Evolutionary conservation across 2,888 invertebrate genomes (phyloP).

Genomic region (Cenopis cana): DNA sequence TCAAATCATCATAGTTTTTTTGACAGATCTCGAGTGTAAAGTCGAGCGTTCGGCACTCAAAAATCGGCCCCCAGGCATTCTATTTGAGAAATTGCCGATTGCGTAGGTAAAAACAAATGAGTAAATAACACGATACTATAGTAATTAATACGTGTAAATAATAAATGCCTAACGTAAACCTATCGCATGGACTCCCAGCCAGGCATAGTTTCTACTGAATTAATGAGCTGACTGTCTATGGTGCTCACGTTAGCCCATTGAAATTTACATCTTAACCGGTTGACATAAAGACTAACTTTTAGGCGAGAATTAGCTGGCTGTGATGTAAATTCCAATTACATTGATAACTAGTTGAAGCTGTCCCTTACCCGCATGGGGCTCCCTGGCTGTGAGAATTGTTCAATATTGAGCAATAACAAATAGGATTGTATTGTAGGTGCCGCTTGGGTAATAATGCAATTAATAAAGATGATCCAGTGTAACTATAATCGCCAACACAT

Average conservation of each 20-base stretch:
- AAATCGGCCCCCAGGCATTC: too few species aligned
- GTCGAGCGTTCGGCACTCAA: too few species aligned
- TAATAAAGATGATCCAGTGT: too few species aligned
- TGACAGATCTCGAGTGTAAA: too few species aligned
- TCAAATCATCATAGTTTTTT: too few species aligned
- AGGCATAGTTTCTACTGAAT: constrained; percentile 22
- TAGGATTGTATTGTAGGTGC: constrained; percentile 12
- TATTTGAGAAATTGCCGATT: too few species aligned
- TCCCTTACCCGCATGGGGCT: constrained; percentile 35
- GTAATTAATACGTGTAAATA: too few species aligned
- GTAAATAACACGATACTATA: too few species aligned
- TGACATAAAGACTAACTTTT: constrained; percentile 3
- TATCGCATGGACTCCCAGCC: not conserved
- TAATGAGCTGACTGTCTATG: constrained; percentile 22
- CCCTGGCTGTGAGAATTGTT: constrained; percentile 34
- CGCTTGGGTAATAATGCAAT: constrained; percentile 22
- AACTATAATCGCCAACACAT: too few species aligned
- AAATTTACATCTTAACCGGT: constrained; percentile 9
- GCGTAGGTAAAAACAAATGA: too few species aligned
- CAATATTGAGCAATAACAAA: constrained; percentile 34
- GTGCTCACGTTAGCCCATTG: constrained; percentile 5
- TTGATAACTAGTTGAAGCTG: constrained; percentile 21
- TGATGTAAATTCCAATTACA: constrained; percentile 10
- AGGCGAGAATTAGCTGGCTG: not conserved
- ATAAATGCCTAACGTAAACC: not conserved